Evolutionary conservation across 2,797 vertebrate genomes (phyloP), one percentile per base, ranked within the genome.

Genomic region (Chloroceryle inda): DNA sequence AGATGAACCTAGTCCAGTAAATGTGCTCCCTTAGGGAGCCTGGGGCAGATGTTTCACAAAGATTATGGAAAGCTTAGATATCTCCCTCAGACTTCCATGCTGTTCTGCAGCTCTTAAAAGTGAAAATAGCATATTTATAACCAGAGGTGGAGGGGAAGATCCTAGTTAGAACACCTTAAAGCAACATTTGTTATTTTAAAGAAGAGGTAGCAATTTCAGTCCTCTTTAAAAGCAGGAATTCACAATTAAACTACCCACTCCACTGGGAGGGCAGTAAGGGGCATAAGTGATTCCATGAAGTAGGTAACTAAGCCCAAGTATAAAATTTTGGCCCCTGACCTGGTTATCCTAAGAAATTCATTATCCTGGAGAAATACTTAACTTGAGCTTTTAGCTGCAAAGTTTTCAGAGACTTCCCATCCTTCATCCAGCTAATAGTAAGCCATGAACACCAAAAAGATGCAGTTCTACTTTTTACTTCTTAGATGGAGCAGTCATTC

Each of bases 1-100:
- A 74, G 21, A 23, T 37, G 31, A 85, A 62, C 24, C 42, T 53
- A 22, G 49, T 23, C 42, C 11, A 67, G 14, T 18, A 78, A 23
- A 7, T 23, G 4, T 66, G 76, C 63, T 67, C 68, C 47, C 59
- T 0, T 0, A 78, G 23, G 10, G 0, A 79, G 27, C 11, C 12
- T 52, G 7, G 3, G 91, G 33, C 31, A 84, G 10, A 8, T 23
- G 3, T 40, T 91, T 58, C 71, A 49, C 62, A 37, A 79, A 62
- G 16, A 49, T 40, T 19, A 74, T 5, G 2, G 12, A 24, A 81
- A 72, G 31, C 42, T 55, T 3, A 55, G 23, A 1, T 17, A 26
- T 4, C 4, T 74, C 22, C 37, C 62, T 61, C 56, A 37, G 13
- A 83, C 49, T 21, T 77, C 10, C 8, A 10, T 10, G 24, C 27